Base-by-base conservation (phyloP, 2,113 vertebrate species). In the Sylvia atricapilla region DNA sequence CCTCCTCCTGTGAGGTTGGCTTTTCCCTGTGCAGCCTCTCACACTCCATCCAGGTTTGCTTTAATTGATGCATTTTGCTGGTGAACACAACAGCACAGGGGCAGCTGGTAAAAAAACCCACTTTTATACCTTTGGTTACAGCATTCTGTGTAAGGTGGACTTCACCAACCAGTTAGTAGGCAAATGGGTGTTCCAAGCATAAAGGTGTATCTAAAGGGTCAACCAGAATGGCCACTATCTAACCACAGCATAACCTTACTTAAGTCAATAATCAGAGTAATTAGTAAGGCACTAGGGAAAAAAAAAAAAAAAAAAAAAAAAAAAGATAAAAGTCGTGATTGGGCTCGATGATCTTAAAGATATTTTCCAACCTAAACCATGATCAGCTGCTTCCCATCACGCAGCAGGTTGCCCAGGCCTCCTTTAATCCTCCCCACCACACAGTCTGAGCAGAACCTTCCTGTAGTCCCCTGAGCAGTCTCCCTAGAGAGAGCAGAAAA, bases 401-500 rank as follows among this genome's bases (percentile, higher is more conserved):
- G 75, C 58, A 66, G 77, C 37, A 59, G 63, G n/a, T 17, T 13
- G 10, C 37, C 3, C 50, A 46, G 72, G 64, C 33, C 39, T 23
- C 49, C 52, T 87, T 96, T 95, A 98, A 80, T 98, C 98, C 75
- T 99, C 99, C 56, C 98, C 98, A 66, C 99, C 99, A 78, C 99
- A 99, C 60, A 99, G 98, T 50, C 97, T 96, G 87, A 99, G 98
- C 77, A 99, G 98, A 73, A 99, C 98, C 85, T 99, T 99, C 85
- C 98, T 98, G 79, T 99, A 99, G 97, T 99, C 99, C 30, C 99
- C 99, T 3, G 99, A 99, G 47, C 98, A 98, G 95, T 99, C 99
- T 60, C 98, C 99, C 99, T 99, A 16, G 75, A 94, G 44, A 91
- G 88, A 73, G 23, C 74, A 92, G 78, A 64, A 52, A 56, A 74